Evolutionary conservation across 2,113 vertebrate species (phyloP).

Genomic region (human (Homo sapiens)): GRCh38 chr4:55669001-55669500

Average conservation of each 20-base stretch:
- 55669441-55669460: background rate
- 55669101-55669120: background rate
- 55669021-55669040: background rate
- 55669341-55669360: background rate
- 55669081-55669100: background rate
- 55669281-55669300: background rate
- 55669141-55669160: background rate
- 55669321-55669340: constrained; percentile 2
- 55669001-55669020: background rate
- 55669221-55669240: background rate
- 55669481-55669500: too few relatives aligned
- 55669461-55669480: background rate
- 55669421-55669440: background rate
- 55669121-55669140: background rate
- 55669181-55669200: constrained; percentile 5
- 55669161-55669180: background rate
- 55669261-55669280: constrained; percentile 22
- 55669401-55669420: background rate
- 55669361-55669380: background rate
- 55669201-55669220: background rate
- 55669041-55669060: background rate
- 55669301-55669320: background rate
- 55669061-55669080: background rate
- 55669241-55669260: background rate
- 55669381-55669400: background rate